phyloP scores from a whole-genome alignment of 2,113 vertebrate genomes.

The cat (Felis catus) region DNA sequence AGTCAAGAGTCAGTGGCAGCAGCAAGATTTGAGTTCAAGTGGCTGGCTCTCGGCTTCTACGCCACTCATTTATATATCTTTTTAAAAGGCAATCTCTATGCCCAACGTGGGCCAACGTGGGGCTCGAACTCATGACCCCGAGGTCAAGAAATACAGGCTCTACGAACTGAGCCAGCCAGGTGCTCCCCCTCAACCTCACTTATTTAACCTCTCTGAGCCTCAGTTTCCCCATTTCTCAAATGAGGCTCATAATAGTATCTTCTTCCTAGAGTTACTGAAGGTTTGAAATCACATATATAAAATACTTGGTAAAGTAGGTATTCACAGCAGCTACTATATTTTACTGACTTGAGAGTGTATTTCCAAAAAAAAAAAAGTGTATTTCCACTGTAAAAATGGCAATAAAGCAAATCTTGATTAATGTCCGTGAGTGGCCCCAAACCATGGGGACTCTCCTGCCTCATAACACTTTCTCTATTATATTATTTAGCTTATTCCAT shows the following conservation, averaged over 20 bases:
- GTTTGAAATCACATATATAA: neutral
- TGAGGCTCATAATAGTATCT: neutral
- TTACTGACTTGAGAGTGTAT: neutral
- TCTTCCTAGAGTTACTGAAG: neutral
- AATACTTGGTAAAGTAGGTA: neutral
- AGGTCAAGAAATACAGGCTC: neutral
- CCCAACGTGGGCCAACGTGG: neutral
- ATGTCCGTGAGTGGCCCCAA: neutral
- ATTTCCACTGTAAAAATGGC: slow-evolving; percentile 23
- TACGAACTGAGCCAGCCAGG: neutral
- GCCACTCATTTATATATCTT: neutral
- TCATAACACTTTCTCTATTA: neutral
- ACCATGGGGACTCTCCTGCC: neutral
- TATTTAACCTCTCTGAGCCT: neutral
- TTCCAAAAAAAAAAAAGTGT: neutral
- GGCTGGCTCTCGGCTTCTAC: neutral
- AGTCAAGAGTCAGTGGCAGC: neutral
- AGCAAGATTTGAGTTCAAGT: neutral
- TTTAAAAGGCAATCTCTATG: neutral
- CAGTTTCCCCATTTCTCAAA: neutral
- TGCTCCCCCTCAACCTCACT: neutral
- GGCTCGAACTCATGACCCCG: neutral
- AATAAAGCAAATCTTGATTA: slow-evolving; percentile 28
- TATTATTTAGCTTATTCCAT: neutral
- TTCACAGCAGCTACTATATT: neutral